Evolutionary conservation across 2,113 vertebrate species (phyloP).

Genomic region (Mormyrus lacerda): DNA sequence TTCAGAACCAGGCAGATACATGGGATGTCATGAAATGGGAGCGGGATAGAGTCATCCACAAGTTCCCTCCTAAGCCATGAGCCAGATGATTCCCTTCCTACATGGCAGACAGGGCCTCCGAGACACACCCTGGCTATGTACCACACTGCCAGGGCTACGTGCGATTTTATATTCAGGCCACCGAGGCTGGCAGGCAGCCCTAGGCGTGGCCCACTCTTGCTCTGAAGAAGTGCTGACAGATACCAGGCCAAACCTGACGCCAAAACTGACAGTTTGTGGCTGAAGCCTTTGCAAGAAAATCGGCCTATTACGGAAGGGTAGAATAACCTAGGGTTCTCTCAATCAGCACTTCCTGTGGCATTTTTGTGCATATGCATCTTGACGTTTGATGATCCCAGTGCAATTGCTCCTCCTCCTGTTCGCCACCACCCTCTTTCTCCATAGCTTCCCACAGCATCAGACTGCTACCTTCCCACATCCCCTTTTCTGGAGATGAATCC

Average conservation of each 20-base stretch:
- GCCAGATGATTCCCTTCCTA: neutral
- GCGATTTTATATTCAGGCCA: neutral
- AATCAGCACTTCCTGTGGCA: neutral
- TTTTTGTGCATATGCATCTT: neutral
- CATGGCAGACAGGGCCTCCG: neutral
- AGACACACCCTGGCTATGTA: neutral
- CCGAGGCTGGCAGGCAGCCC: neutral
- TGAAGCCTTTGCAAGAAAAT: neutral
- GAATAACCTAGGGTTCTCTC: neutral
- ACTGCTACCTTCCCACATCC: neutral
- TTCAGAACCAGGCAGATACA: neutral
- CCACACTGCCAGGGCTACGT: neutral
- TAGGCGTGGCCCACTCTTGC: neutral
- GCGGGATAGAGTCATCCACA: neutral
- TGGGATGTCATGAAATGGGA: neutral
- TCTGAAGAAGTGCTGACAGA: neutral
- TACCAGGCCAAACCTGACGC: neutral
- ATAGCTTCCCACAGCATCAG: neutral
- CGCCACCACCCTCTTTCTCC: neutral
- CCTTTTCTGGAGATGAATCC: neutral
- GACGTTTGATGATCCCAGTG: neutral
- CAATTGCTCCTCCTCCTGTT: neutral
- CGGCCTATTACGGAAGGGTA: neutral
- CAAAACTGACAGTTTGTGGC: neutral
- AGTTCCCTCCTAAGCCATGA: neutral